A percentile compares a stretch with the other conserved stretches of the same genome.
Conservation (phyloP, 2,113 vertebrate species). For the Peromyscus polionotus region DNA sequence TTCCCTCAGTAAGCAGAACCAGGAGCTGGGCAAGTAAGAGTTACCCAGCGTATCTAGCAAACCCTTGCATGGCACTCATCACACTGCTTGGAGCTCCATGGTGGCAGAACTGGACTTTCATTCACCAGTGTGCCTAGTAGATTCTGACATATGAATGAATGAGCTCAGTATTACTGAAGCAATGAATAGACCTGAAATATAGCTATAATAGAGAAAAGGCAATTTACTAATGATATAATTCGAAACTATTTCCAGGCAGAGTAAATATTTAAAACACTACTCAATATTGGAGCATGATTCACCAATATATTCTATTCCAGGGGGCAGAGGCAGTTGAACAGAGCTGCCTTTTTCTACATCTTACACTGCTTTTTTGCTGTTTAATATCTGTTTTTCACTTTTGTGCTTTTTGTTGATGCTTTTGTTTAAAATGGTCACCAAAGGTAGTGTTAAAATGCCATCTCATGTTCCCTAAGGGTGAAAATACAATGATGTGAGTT, state of each 20-base stretch:
- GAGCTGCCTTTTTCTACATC: not conserved
- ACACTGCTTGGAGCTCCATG: not conserved
- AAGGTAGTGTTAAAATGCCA: not conserved
- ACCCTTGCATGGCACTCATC: not conserved
- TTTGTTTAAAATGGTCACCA: slow-evolving; percentile 36
- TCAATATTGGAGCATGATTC: not conserved
- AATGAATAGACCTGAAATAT: slow-evolving; percentile 26
- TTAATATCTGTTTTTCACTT: not conserved
- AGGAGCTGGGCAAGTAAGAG: not conserved
- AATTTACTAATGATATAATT: not conserved
- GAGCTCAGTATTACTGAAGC: not conserved
- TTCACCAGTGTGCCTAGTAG: not conserved
- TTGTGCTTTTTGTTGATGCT: not conserved
- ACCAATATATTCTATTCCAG: slow-evolving; percentile 34
- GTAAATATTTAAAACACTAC: slow-evolving; percentile 30
- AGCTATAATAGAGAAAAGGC: slow-evolving; percentile 32
- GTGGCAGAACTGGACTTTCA: not conserved
- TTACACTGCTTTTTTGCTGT: not conserved
- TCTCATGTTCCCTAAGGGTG: not conserved
- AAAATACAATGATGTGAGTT: not conserved
- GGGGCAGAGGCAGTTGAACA: not conserved
- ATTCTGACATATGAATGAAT: slow-evolving; percentile 1
- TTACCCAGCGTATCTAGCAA: not conserved
- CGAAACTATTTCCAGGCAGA: slow-evolving; percentile 39
- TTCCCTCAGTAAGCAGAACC: not conserved